These are phyloP conservation scores for Prionace glauca DNA, from an alignment of 2,797 vertebrate genomes.

Conservation along the genomic window DNA sequence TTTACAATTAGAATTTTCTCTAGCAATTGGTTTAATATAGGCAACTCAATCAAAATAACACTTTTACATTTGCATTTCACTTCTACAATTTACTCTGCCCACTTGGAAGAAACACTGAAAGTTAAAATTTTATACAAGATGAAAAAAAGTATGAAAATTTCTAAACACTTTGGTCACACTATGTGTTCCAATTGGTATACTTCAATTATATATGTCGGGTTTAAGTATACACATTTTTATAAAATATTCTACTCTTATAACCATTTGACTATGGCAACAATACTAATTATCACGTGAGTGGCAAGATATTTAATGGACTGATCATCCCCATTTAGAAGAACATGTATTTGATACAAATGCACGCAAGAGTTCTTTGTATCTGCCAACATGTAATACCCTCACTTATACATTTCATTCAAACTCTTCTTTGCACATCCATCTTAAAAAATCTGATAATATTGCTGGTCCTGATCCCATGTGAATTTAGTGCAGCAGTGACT, in stretches of 20 bases:
- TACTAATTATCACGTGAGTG: slow-evolving; percentile 76
- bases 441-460: slow-evolving; percentile 77
- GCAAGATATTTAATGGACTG: slow-evolving; percentile 78
- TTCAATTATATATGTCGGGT: slow-evolving; percentile 70
- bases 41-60: slow-evolving; percentile 64
- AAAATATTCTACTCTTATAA: slow-evolving; percentile 99
- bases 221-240: slow-evolving; percentile 87
- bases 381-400: slow-evolving; percentile 75
- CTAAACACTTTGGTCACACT: slow-evolving; percentile 77
- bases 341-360: slow-evolving; percentile 92
- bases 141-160: slow-evolving; percentile 67
- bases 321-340: slow-evolving; percentile 79
- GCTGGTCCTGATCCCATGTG: slow-evolving; percentile 91
- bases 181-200: slow-evolving; percentile 69
- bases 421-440: slow-evolving; percentile 81
- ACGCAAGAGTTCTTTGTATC: slow-evolving; percentile 77
- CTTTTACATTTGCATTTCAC: slow-evolving; percentile 59
- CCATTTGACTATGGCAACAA: slow-evolving; percentile 90
- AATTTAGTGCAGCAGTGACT: slow-evolving; percentile 69
- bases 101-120: slow-evolving; percentile 59
- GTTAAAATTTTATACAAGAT: slow-evolving; percentile 64
- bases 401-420: slow-evolving; percentile 62
- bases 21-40: slow-evolving; percentile 63
- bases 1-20: slow-evolving; percentile 58
- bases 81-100: slow-evolving; percentile 53